Evolutionary conservation across 2,888 invertebrate species (phyloP).

Genomic region (Chalcis sispes): DNA sequence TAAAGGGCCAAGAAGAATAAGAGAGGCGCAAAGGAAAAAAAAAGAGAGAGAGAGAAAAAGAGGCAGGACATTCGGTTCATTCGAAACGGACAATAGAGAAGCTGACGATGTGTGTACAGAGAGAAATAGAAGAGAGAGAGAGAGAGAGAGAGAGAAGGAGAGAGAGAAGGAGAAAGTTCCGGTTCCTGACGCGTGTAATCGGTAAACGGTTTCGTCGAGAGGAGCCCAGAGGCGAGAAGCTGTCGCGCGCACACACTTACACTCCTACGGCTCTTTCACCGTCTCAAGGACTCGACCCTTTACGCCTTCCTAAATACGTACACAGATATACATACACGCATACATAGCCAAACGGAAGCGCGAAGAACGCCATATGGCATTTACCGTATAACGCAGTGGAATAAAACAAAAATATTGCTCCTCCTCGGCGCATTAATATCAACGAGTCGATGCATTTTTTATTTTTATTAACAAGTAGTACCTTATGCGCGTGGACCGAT

Average conservation of each 20-base stretch:
- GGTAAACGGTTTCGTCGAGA: background rate
- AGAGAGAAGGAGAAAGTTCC: conserved; percentile 8
- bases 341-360: background rate
- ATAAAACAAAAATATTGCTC: background rate
- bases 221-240: conserved; percentile 20
- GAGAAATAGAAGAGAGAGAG: background rate
- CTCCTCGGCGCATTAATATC: no score
- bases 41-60: no score
- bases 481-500: background rate
- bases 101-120: no score
- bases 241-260: no score
- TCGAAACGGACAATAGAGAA: no score
- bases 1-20: no score
- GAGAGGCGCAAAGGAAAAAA: no score
- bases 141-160: background rate
- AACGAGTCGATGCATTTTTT: background rate
- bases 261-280: background rate
- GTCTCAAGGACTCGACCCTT: background rate
- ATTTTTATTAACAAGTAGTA: background rate
- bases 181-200: conserved; percentile 12
- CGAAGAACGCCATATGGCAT: conserved; percentile 26
- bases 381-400: background rate
- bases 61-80: no score
- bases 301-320: background rate
- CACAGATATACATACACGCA: background rate